Evolutionary conservation across 2,888 invertebrate species (phyloP).

Genomic region (Eutolmus rufibarbis): DNA sequence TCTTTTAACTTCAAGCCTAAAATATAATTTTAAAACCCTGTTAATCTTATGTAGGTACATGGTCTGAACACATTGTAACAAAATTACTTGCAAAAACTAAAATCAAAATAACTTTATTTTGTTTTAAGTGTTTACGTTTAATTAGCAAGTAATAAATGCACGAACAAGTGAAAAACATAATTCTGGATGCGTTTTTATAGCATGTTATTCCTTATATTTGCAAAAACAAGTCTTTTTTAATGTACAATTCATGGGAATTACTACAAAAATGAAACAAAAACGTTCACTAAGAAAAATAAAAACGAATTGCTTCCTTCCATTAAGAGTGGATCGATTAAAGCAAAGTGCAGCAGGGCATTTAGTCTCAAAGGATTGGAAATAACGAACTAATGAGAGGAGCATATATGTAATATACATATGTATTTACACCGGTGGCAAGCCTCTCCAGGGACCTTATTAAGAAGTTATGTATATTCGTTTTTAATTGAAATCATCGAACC

Average conservation of each 20-base stretch:
- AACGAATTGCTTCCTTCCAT: background rate
- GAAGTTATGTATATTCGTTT: background rate
- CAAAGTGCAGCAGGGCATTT: background rate
- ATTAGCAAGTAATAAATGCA: background rate
- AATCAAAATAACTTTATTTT: background rate
- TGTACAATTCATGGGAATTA: background rate
- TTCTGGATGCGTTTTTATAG: background rate
- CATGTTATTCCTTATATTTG: background rate
- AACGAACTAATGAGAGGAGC: background rate
- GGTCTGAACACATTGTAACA: background rate
- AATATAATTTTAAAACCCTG: background rate
- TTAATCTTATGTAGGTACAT: background rate
- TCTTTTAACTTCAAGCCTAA: background rate
- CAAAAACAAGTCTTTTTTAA: background rate
- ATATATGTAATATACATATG: background rate
- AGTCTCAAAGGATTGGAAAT: background rate
- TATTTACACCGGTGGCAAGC: background rate
- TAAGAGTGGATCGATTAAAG: background rate
- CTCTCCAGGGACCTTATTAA: background rate
- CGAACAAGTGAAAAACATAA: background rate
- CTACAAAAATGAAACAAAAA: background rate
- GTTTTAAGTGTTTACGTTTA: background rate
- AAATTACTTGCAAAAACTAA: background rate
- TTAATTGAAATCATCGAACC: background rate
- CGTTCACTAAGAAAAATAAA: background rate